Conservation (phyloP, 2,888 invertebrate species). For the Metacarcinus magister region DNA sequence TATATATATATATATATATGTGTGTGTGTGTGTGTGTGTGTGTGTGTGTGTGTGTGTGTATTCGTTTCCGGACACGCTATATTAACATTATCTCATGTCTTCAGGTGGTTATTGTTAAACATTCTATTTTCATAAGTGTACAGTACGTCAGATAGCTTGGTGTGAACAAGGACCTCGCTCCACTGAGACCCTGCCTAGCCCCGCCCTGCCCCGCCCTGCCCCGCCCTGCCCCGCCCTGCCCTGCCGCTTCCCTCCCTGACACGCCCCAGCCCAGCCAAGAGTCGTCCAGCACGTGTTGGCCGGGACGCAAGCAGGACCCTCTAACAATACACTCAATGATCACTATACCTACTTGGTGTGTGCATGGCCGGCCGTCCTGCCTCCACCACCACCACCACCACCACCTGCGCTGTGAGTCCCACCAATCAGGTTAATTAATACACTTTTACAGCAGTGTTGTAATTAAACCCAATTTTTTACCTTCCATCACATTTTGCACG, state of each 20-base stretch:
- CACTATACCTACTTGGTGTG: neutral
- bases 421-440: conserved; percentile 44
- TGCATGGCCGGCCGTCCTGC: neutral
- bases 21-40: neutral
- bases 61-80: neutral
- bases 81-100: neutral
- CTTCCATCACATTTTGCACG: conserved; percentile 36
- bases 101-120: neutral
- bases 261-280: neutral
- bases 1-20: neutral
- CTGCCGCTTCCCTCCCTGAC: neutral
- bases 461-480: neutral
- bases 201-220: neutral
- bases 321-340: neutral
- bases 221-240: neutral
- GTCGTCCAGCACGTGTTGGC: neutral
- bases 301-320: neutral
- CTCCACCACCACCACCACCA: neutral
- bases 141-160: too few relatives aligned
- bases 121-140: neutral
- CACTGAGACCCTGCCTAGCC: too few relatives aligned
- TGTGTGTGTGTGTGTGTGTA: neutral
- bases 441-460: conserved; percentile 22
- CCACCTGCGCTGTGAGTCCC: neutral
- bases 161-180: too few relatives aligned